Evolutionary conservation across 2,888 invertebrate genomes (phyloP).

Genomic region (Gortyna flavago): DNA sequence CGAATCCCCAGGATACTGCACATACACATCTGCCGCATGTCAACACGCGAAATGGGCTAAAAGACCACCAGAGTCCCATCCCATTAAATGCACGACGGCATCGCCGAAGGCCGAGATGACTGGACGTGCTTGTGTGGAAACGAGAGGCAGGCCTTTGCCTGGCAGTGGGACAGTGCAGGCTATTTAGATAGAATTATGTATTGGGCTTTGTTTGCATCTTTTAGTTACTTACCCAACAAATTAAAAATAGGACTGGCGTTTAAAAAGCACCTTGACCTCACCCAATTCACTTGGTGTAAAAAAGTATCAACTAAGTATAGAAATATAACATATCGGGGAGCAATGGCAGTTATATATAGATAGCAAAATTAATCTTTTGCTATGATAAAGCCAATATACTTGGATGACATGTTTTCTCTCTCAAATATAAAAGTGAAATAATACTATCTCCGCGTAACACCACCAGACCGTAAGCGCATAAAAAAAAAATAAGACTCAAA

Average conservation of each 20-base stretch:
- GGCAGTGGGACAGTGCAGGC: no score
- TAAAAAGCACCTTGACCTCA: neutral
- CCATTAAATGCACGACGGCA: neutral
- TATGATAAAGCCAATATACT: neutral
- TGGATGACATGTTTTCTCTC: neutral
- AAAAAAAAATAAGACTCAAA: neutral
- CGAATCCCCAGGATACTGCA: neutral
- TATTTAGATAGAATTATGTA: neutral
- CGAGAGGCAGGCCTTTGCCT: neutral
- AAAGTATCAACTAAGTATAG: neutral
- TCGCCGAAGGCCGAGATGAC: neutral
- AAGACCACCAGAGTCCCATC: neutral
- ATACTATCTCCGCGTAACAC: neutral
- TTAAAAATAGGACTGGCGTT: neutral
- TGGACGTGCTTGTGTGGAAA: neutral
- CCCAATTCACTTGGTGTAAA: neutral
- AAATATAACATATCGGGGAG: neutral
- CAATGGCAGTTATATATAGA: neutral
- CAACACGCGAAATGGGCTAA: neutral
- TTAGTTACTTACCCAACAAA: neutral
- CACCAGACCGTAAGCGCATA: conserved; percentile 19
- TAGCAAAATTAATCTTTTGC: neutral
- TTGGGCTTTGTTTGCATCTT: neutral
- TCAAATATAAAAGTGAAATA: neutral
- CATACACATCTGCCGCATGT: neutral